Base-by-base conservation (phyloP, 2,888 invertebrate species). In the Neoascia interrupta region DNA sequence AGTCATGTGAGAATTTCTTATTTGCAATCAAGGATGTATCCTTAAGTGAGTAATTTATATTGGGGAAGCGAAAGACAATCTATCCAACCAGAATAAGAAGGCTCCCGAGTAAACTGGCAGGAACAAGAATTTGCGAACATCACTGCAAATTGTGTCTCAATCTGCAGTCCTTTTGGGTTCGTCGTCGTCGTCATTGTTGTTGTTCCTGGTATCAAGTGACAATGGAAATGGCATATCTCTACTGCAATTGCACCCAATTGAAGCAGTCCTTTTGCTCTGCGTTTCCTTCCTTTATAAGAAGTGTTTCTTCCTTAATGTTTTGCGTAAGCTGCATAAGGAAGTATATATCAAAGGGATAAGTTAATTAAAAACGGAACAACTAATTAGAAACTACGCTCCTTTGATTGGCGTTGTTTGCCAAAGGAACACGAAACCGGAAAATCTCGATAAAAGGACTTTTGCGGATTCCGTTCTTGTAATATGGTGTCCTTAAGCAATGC, bases 41-140 rank as follows among this genome's bases (percentile, higher is more conserved):
- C 80, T 80, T 80, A 80, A 80, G 80, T 80, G 80, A 80, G 80
- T 80, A 80, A 74, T 80, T 80, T 80, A 80, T 80, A 80, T 80
- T 74, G 63, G 68, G 80, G 80, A 72, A 80, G 68, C 80, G 63
- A 80, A 74, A 73, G 74, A 74, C 80, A 80, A 80, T 80, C 73
- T 80, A 80, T 80, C 80, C 80, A 80, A 74, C 68, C 80, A 53
- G 73, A 80, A 80, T 80, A 80, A 80, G 80, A 80, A 80, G 73
- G 68, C 74, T 80, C 80, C 69, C 74, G 66, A 80, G 80, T 68
- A 64, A 80, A 80, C 73, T 80, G 80, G 73, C 80, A 80, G 80
- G 80, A 80, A 80, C 80, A 80, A 69, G 80, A 80, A 80, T 80
- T 80, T 74, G 68, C 68, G 64, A 80, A 80, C 80, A 80, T 80